Base-by-base conservation (phyloP, 2,888 invertebrate genomes). In the Acheta domesticus region DNA sequence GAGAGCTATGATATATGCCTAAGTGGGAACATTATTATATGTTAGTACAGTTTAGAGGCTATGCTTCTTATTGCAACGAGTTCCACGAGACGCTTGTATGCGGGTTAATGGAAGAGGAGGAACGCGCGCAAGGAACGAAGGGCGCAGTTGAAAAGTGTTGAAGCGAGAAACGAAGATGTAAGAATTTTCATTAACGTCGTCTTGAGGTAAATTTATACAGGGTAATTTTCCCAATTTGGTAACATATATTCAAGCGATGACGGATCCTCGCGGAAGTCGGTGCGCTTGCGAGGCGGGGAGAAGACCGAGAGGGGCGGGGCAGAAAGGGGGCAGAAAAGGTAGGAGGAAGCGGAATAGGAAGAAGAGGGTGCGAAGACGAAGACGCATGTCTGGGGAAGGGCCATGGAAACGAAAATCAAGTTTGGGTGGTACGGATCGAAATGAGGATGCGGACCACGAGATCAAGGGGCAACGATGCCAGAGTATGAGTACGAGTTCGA, bases 151-250 rank as follows among this genome's bases (percentile, higher is more conserved):
- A 62, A 62, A 62, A 62, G 62, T 62, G 62, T 62, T 62, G 79
- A 75, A 76, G 79, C 75, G 80, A 80, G 80, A 75, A n/a, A 78
- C 48, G 74, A 78, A 78, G 74, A 73, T 48, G 49, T 78, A 49
- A 23, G 78, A 77, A 88, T 88, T 88, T 88, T 89, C 88, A 89
- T 89, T 89, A 89, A 88, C 88, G 88, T 88, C 88, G 88, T 88
- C 88, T 88, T 88, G 87, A 88, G 87, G 88, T 87, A 86, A 88
- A 88, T 88, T 89, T 88, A 88, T 89, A 87, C 85, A 85, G 85
- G 83, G 88, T 87, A 89, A 89, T 89, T 88, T 89, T 88, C 87
- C 80, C 62, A 62, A 62, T 62, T 62, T 62, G 62, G 62, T 62
- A 62, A 62, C 62, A 62, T 62, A 62, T 62, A 62, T 62, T 62